Conservation (phyloP, 2,888 invertebrate genomes). For the Neoscelio sp. region DNA sequence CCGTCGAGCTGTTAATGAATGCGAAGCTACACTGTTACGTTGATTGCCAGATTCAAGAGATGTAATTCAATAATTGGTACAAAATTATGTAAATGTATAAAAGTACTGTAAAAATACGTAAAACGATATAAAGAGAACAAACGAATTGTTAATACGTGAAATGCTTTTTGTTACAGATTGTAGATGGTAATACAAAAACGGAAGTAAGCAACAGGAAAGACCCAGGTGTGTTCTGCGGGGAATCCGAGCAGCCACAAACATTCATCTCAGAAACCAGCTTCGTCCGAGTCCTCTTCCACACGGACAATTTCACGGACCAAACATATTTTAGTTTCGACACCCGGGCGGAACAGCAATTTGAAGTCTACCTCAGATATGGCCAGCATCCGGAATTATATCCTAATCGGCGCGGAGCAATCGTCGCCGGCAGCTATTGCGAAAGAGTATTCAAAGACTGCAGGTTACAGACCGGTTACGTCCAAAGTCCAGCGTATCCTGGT, state of each 20-base stretch:
- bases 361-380: constrained; percentile 95
- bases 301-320: constrained; percentile 97
- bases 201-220: constrained; percentile 94
- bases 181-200: constrained; percentile 95
- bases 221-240: constrained; percentile 96
- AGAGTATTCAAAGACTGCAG: constrained; percentile 94
- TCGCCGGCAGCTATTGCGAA: constrained; percentile 95
- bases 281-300: constrained; percentile 95
- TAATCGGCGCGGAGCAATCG: constrained; percentile 94
- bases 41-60: background rate
- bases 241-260: constrained; percentile 96
- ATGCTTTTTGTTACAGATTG: constrained; percentile 87
- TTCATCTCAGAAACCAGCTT: constrained; percentile 97
- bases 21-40: background rate
- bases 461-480: constrained; percentile 96
- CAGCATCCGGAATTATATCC: constrained; percentile 97
- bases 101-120: no score
- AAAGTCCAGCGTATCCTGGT: constrained; percentile 97
- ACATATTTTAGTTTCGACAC: constrained; percentile 94
- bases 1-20: background rate
- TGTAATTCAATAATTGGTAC: background rate
- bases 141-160: no score
- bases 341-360: constrained; percentile 95
- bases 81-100: no score
- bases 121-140: no score